Evolutionary conservation across 1,140 invertebrate species (phyloP).

Genomic region (Plodia interpunctella): DNA sequence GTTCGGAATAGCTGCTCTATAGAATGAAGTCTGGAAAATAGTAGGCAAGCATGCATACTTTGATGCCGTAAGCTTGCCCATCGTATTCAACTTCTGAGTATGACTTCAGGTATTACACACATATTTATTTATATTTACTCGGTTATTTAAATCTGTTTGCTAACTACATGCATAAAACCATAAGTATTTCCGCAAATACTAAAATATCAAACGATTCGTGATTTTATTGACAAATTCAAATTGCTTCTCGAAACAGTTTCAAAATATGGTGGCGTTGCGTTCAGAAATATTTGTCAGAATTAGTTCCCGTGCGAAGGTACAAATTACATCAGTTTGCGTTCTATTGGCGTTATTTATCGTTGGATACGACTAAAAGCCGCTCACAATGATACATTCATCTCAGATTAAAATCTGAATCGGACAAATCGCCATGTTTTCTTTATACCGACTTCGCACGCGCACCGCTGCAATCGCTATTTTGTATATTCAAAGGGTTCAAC

Average conservation of each 20-base stretch:
- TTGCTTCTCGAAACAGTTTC: constrained; percentile 5
- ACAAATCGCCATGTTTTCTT: constrained; percentile 42
- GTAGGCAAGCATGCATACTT: too few species aligned
- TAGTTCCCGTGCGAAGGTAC: constrained; percentile 12
- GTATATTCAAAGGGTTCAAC: background rate
- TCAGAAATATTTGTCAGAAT: constrained; percentile 15
- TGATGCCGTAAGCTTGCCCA: too few species aligned
- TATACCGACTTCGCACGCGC: constrained; percentile 7
- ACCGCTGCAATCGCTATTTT: background rate
- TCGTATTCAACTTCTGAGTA: too few species aligned
- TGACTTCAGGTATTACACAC: too few species aligned
- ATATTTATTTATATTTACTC: too few species aligned
- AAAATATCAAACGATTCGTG: background rate
- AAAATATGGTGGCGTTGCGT: background rate
- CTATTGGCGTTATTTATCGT: constrained; percentile 30
- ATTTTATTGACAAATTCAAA: constrained; percentile 7
- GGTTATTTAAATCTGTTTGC: too few species aligned
- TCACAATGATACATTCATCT: constrained; percentile 52
- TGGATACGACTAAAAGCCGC: constrained; percentile 20
- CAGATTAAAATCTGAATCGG: constrained; percentile 54
- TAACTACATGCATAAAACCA: background rate
- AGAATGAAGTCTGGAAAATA: too few species aligned
- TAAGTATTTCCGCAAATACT: background rate
- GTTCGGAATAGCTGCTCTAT: too few species aligned
- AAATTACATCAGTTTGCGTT: constrained; percentile 21